Base-by-base conservation (phyloP, 2,113 vertebrate genomes). In the Catharus fuscescens region DNA sequence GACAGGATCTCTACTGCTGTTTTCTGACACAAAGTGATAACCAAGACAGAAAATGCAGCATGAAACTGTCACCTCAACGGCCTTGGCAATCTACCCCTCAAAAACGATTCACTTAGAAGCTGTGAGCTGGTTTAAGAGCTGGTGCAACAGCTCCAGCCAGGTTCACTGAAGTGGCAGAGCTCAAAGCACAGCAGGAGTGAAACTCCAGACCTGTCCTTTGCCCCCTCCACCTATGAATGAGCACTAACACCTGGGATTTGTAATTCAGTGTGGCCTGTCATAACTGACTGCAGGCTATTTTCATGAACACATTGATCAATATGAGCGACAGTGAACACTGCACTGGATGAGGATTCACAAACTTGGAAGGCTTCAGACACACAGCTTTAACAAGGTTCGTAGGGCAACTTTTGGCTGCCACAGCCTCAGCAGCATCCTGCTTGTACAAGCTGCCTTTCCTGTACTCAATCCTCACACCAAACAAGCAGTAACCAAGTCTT, bases 291-390 rank as follows among this genome's bases (percentile, higher is more conserved):
- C 74, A 69, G 85, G 70, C 31, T 85, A 6, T 52, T 80, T 85
- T 69, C 44, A 85, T 18, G 11, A 76, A 61, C 53, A 92, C 71
- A 90, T 8, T 4, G 67, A 94, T 80, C 56, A 50, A 0, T 57
- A 32, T 32, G 86, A 93, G 71, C 79, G 83, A 95, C 93, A 92
- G 50, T 2, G 1, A 88, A 93, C 86, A 92, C 38, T 12, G 67
- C 81, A 82, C 31, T 80, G 42, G 50, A 78, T 80, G 95, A 92
- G 50, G 40, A 86, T 69, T 86, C 88, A 96, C 88, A 42, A 26
- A 89, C 81, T 87, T 32, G 1, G 86, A 3, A 1, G 2, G 85
- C 95, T 61, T 91, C 90, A 91, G 73, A 94, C 87, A 94, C 66
- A 91, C 69, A 86, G 45, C 12, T 93, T 76, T 45, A 76, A 91